Conservation (phyloP, 2,888 invertebrate genomes). For the Plemyria rubiginata region DNA sequence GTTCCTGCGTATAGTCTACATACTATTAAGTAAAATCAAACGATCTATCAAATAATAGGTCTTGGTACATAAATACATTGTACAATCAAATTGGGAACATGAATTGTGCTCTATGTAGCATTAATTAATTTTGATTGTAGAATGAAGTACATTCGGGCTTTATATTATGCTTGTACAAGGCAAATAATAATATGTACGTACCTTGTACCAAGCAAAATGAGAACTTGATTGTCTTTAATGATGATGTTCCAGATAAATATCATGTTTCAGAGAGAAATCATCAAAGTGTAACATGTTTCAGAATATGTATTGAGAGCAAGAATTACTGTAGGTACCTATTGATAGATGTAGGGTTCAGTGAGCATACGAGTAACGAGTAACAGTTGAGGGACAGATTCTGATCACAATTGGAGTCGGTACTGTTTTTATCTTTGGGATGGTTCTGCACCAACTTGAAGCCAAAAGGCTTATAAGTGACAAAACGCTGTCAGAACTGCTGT, state of each 20-base stretch:
- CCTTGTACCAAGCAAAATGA: not conserved
- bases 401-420: no score
- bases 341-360: no score
- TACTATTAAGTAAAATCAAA: not conserved
- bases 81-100: slow-evolving; percentile 3
- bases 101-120: not conserved
- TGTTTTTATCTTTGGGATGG: no score
- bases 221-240: not conserved
- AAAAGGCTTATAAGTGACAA: no score
- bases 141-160: not conserved
- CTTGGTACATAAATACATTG: not conserved
- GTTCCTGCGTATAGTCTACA: no score
- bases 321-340: no score
- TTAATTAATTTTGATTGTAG: slow-evolving; percentile 4
- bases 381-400: no score
- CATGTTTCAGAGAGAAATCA: not conserved
- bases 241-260: not conserved
- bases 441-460: no score
- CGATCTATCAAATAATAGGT: not conserved
- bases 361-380: no score
- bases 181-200: not conserved
- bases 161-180: not conserved
- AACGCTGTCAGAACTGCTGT: no score
- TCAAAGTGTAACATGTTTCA: not conserved
- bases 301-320: no score